phyloP scores from a whole-genome alignment of 1,140 invertebrate species.

The Colletes latitarsis region DNA sequence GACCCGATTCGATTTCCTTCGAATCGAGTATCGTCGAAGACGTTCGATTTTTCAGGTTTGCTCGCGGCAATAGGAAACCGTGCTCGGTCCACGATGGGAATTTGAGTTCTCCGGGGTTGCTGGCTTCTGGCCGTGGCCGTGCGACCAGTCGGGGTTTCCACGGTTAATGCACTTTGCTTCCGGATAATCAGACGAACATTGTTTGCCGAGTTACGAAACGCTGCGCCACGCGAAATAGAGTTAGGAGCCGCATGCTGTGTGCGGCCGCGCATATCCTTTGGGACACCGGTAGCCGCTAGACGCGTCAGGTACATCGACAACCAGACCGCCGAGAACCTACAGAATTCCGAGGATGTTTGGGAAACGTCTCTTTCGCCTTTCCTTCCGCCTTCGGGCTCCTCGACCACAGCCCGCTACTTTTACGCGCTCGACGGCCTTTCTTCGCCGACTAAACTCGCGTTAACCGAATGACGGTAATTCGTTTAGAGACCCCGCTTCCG shows the following conservation, averaged over 20 bases:
- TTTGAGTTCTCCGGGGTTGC: too few relatives aligned
- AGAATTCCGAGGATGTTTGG: conserved; percentile 13
- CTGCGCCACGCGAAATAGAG: conserved; percentile 36
- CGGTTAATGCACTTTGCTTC: conserved; percentile 56
- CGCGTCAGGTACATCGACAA: not conserved
- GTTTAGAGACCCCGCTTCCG: not conserved
- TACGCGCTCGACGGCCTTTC: not conserved
- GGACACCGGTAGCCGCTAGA: not conserved
- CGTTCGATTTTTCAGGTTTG: too few relatives aligned
- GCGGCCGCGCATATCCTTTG: conserved; percentile 11
- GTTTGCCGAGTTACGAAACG: conserved; percentile 57
- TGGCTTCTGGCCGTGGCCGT: too few relatives aligned
- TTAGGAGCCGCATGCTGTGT: conserved; percentile 30
- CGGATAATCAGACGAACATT: conserved; percentile 59
- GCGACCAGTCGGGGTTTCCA: conserved; percentile 15
- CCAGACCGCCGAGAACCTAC: not conserved
- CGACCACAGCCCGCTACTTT: not conserved
- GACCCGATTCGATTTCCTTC: too few relatives aligned
- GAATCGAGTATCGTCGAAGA: too few relatives aligned
- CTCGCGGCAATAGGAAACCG: too few relatives aligned
- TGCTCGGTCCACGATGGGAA: too few relatives aligned
- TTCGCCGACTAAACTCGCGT: conserved; percentile 19
- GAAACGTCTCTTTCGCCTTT: not conserved
- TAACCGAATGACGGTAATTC: conserved; percentile 25
- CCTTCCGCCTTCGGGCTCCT: not conserved